Base-by-base conservation (phyloP, 2,888 invertebrate species). In the Pristionchus japonicus region DNA sequence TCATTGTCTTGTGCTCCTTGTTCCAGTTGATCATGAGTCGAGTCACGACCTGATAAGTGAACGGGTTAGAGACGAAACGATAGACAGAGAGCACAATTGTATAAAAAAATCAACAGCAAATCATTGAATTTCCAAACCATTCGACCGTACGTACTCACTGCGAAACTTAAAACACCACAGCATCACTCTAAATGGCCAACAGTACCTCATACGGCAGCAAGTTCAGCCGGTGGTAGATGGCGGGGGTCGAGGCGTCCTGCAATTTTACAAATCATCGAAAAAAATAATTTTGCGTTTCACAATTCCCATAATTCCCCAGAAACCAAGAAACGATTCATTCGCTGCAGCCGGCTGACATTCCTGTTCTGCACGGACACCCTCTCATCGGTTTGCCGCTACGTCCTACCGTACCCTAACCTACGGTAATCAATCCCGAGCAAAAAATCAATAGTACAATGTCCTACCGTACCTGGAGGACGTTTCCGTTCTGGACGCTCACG, bases 151-250 rank as follows among this genome's bases (percentile, higher is more conserved):
- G n/a, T n/a, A n/a, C n/a, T n/a, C n/a, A n/a, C n/a, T n/a, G n/a
- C n/a, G n/a, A n/a, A n/a, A n/a, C n/a, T n/a, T n/a, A n/a, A n/a
- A n/a, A n/a, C 43, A 43, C 7, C 11, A 43, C 43, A 43, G 43
- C 11, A 43, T 43, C 43, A n/a, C n/a, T 11, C 57, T 57, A 57
- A 57, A 13, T 4, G 17, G 40, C 40, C 40, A 23, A 40, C 6
- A 3, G 34, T 85, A 64, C 86, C 47, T 90, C 91, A 4, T 90
- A 91, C 15, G 94, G 94, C 27, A 94, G 89, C 86, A 93, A 89
- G 83, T 93, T 92, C 64, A 94, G 90, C n/a, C 94, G 90, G 85
- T 94, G 94, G 88, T 93, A 93, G 84, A 93, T 92, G 31, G 93
- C 93, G 17, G 93, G 88, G 6, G 93, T 94, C 20, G 89, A 89